Percentiles rank a stretch among this genome's conserved stretches.
Evolutionary conservation across 2,113 vertebrate genomes (phyloP).

Genomic region (Anas platyrhynchos): DNA sequence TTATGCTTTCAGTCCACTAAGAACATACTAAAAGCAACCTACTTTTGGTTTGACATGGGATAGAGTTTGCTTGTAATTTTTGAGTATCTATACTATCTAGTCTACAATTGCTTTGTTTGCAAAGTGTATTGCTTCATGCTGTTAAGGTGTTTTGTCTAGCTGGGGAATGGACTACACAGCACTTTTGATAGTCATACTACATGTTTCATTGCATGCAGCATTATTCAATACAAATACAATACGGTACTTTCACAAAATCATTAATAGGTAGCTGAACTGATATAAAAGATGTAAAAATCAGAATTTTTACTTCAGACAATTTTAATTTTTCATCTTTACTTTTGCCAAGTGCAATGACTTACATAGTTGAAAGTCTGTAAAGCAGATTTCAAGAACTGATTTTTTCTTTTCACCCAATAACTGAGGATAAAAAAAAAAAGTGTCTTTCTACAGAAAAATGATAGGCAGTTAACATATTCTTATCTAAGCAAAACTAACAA

Average conservation of each 20-base stretch:
- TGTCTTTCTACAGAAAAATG: background rate
- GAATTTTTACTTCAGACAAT: background rate
- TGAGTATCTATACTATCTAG: background rate
- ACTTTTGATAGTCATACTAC: background rate
- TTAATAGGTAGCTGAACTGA: background rate
- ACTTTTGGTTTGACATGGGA: background rate
- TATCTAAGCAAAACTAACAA: background rate
- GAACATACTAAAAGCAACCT: background rate
- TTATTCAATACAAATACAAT: background rate
- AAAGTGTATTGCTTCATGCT: background rate
- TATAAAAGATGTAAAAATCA: background rate
- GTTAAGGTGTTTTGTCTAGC: background rate
- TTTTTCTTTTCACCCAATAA: background rate
- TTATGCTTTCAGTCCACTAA: background rate
- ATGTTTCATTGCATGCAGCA: background rate
- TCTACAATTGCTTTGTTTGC: background rate
- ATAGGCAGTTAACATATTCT: background rate
- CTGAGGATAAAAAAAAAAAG: background rate
- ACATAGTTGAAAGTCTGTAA: background rate
- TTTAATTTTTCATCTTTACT: background rate
- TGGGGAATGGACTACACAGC: background rate
- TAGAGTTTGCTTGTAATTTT: background rate
- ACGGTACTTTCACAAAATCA: background rate
- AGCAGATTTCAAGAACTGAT: background rate
- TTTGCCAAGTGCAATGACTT: background rate